Conservation (phyloP, 2,888 invertebrate species). For the Lepetodrilus schrolli region DNA sequence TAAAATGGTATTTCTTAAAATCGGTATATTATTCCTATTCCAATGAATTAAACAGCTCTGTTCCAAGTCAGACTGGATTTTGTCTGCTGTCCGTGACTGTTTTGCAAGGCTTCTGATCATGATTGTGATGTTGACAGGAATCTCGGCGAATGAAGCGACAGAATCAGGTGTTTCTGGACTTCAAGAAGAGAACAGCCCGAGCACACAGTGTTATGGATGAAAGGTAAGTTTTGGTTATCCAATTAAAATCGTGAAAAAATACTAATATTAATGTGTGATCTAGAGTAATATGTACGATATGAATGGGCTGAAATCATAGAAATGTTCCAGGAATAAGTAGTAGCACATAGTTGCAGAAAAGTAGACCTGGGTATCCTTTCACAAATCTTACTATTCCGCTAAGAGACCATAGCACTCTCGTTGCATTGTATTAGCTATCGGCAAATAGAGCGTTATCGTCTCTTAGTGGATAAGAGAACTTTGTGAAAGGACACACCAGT, state of each 20-base stretch:
- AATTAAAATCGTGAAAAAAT: not conserved
- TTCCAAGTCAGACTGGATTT: not conserved
- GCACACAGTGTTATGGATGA: conserved; percentile 64
- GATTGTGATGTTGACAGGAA: conserved; percentile 49
- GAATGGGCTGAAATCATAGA: not conserved
- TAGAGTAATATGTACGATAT: not conserved
- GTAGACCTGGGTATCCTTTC: too few relatives aligned
- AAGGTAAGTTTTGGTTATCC: conserved; percentile 50
- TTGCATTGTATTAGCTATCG: too few relatives aligned
- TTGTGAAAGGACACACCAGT: too few relatives aligned
- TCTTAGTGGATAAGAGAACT: too few relatives aligned
- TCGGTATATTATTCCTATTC: too few relatives aligned
- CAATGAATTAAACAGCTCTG: not conserved
- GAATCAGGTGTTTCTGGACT: conserved; percentile 61
- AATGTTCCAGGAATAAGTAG: too few relatives aligned
- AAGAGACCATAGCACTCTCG: too few relatives aligned
- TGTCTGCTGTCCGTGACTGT: not conserved
- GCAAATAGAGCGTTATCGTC: too few relatives aligned
- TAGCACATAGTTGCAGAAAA: too few relatives aligned
- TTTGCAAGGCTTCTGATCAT: not conserved
- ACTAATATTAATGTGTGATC: not conserved
- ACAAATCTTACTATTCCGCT: too few relatives aligned
- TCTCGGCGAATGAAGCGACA: conserved; percentile 55
- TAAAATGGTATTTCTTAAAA: too few relatives aligned
- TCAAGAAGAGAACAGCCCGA: conserved; percentile 59